Base-by-base conservation (phyloP, 1,140 invertebrate species). In the Diachasmimorpha longicaudata region DNA sequence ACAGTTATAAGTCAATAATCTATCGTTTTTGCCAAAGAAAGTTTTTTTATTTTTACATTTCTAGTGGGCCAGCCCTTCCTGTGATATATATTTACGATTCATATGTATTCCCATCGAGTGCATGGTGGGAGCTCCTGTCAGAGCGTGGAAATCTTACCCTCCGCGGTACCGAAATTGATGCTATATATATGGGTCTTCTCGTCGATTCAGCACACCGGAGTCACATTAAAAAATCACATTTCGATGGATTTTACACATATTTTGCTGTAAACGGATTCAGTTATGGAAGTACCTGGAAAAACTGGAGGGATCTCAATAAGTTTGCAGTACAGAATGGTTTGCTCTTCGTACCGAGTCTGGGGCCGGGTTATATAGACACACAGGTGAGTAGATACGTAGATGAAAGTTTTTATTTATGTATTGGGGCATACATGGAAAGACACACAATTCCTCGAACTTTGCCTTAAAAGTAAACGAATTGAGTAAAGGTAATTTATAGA, bases 201-300 rank as follows among this genome's bases (percentile, higher is more conserved):
- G 90, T 91, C 70, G 83, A 90, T 48, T 80, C 87, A 5, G 81
- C 85, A 46, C 88, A 90, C 75, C 82, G 82, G 66, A 88, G 86
- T 78, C 87, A 90, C 71, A 89, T 91, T 48, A 90, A 90, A 79
- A 90, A 91, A 72, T 88, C 91, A 16, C 88, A 91, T 74, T 92
- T 92, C 78, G 91, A 92, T 84, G 91, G 91, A 9, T 92, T 92
- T 79, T 92, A 92, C 76, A 92, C 91, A n/a, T 92, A 92, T 69
- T 89, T 91, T 79, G 90, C 91, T 0, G 89, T 88, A 31, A 92
- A 92, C 84, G 91, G 91, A 2, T 91, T 91, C 52, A 91, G 90
- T 76, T 92, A 90, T 79, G 91, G 91, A 13, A 92, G 91, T 74
- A 90, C 91, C 9, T 92, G 91, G 91, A 92, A 92, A 82, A 92